Evolutionary conservation across 2,113 vertebrate genomes (phyloP), one percentile per base, ranked within the genome.

Genomic region (Microcebus jonahi): DNA sequence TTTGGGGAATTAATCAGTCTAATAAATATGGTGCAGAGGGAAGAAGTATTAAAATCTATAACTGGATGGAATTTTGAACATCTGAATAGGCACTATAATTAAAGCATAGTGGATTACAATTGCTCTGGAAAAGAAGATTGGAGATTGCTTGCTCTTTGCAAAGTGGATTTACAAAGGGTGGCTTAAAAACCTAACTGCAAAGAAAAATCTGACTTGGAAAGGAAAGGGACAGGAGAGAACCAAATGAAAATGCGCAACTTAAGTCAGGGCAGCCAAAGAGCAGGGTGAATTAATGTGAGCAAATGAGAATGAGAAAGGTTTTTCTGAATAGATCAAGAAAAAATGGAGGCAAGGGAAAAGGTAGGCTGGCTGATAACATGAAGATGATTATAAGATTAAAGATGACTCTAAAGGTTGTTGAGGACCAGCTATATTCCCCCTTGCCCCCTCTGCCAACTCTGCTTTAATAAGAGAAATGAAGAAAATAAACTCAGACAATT

Each of bases 31-130:
- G 95, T 91, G 76, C 95, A 97, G 88, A 88, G 77, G 96, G 95
- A 97, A 97, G 93, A 96, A 94, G 84, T 97, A 98, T 98, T 98
- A 96, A 97, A 97, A 95, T 96, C 96, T 91, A 82, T 96, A 98
- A 97, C 89, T 96, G 85, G 97, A 95, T 95, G 91, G 95, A 90
- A 96, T 95, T 96, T 95, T 90, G 93, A 97, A 86, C 87, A 95
- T 97, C 84, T 95, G 96, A 97, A 95, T 94, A 97, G 97, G 92
- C 84, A 95, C 55, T 94, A 53, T 96, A 97, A 97, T 98, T 98
- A 98, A 97, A 98, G 75, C 61, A 92, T 34, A 94, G 96, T 98
- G 96, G 95, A 97, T 97, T 97, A 96, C 96, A 97, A 83, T 97
- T 96, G 84, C 93, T 91, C 42, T 90, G 96, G 90, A 97, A 96